A percentile compares a stretch with the other conserved stretches of the same genome.
Evolutionary conservation across 1,140 invertebrate species (phyloP).

Genomic region (Elymnias hypermnestra): DNA sequence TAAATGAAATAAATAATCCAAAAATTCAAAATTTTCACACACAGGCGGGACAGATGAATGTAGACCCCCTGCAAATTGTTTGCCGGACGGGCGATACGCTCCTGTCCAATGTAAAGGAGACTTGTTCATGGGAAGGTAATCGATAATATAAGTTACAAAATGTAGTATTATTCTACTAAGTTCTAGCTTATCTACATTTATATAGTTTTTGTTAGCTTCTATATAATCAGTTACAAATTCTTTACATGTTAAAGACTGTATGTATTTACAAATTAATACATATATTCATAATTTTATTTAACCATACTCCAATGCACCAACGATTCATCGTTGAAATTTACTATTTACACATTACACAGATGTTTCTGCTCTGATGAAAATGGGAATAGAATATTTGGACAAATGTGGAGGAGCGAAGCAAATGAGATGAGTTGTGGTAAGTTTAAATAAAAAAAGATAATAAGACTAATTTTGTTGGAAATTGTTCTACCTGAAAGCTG

Average conservation of each 20-base stretch:
- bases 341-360: constrained; percentile 48
- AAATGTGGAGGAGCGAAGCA: constrained; percentile 70
- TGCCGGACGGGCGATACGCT: constrained; percentile 73
- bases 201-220: no score
- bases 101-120: constrained; percentile 78
- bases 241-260: background rate
- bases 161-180: no score
- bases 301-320: constrained; percentile 8
- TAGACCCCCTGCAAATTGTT: constrained; percentile 66
- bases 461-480: background rate
- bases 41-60: constrained; percentile 28
- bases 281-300: constrained; percentile 5
- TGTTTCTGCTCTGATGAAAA: constrained; percentile 75
- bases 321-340: constrained; percentile 7
- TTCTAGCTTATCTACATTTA: no score
- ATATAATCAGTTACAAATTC: background rate
- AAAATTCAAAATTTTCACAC: background rate
- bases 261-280: background rate
- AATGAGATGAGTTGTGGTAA: constrained; percentile 74
- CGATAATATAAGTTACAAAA: constrained; percentile 9
- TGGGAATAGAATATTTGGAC: constrained; percentile 77
- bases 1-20: background rate
- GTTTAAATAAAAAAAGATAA: no score
- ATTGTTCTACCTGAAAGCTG: background rate
- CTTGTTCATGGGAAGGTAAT: constrained; percentile 71